A percentile compares a stretch with the other conserved stretches of the same genome.
These are phyloP conservation scores for Cyphomyrmex costatus DNA, from an alignment of 1,140 invertebrate genomes.

Conservation along the genomic window DNA sequence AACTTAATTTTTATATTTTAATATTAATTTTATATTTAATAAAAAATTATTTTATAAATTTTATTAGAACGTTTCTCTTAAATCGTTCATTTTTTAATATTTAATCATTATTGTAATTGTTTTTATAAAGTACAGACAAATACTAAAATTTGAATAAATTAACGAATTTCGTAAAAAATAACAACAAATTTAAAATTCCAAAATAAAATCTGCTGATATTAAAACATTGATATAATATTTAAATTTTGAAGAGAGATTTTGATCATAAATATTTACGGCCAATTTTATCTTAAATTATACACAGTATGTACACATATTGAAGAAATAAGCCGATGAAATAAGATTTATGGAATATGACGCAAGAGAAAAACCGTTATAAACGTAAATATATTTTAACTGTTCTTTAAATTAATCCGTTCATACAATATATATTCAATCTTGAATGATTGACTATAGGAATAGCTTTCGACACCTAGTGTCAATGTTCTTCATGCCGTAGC, in stretches of 20 bases:
- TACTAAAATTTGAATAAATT: neutral
- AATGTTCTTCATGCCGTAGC: neutral
- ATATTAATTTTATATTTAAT: too few species aligned
- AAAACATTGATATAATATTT: neutral
- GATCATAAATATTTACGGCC: neutral
- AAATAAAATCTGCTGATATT: neutral
- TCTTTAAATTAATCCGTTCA: neutral
- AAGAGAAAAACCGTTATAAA: slow-evolving; percentile 35
- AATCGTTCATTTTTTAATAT: neutral
- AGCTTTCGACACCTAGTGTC: slow-evolving; percentile 35
- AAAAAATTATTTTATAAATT: neutral
- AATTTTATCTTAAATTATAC: neutral
- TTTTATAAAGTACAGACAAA: neutral
- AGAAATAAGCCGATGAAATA: neutral
- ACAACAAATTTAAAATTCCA: neutral
- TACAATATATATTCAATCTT: neutral
- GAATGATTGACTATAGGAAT: slow-evolving; percentile 32
- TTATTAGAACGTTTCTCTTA: neutral
- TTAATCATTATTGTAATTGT: neutral
- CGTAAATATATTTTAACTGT: slow-evolving; percentile 28
- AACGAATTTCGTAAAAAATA: neutral
- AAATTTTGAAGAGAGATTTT: neutral
- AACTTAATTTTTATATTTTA: slow-evolving; percentile 13
- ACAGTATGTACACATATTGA: neutral
- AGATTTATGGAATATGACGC: slow-evolving; percentile 6